phyloP scores from a whole-genome alignment of 2,888 invertebrate species.

The Synergus gifuensis region DNA sequence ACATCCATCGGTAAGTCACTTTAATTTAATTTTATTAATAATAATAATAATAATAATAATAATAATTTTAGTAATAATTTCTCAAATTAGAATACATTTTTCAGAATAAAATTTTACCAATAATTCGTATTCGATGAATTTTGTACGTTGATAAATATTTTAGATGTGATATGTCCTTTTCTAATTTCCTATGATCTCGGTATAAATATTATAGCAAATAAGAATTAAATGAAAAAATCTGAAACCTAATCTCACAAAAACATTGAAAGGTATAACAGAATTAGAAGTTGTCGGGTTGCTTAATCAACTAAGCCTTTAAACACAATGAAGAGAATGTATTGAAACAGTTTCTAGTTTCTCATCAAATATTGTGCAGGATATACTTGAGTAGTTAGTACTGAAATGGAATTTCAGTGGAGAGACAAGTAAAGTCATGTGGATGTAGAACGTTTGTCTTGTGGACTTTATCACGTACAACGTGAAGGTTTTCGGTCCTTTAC shows the following conservation, averaged over 20 bases:
- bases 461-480: background rate
- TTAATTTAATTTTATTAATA: too few relatives aligned
- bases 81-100: background rate
- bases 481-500: background rate
- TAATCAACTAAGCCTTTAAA: too few relatives aligned
- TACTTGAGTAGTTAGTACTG: background rate
- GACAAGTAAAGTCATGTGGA: background rate
- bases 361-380: background rate
- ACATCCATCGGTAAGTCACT: constrained; percentile 86
- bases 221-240: background rate
- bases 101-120: too few relatives aligned
- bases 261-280: too few relatives aligned
- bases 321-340: background rate
- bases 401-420: too few relatives aligned
- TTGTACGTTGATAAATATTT: too few relatives aligned
- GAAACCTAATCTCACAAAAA: background rate
- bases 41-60: too few relatives aligned
- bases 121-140: too few relatives aligned
- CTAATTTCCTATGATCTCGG: too few relatives aligned
- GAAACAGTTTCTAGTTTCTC: background rate
- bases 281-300: too few relatives aligned
- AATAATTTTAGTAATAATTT: background rate
- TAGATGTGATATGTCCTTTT: too few relatives aligned
- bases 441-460: background rate
- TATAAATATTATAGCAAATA: background rate